Evolutionary conservation across 1,140 invertebrate genomes (phyloP).

Genomic region (Phymorhynchus buccinoides): DNA sequence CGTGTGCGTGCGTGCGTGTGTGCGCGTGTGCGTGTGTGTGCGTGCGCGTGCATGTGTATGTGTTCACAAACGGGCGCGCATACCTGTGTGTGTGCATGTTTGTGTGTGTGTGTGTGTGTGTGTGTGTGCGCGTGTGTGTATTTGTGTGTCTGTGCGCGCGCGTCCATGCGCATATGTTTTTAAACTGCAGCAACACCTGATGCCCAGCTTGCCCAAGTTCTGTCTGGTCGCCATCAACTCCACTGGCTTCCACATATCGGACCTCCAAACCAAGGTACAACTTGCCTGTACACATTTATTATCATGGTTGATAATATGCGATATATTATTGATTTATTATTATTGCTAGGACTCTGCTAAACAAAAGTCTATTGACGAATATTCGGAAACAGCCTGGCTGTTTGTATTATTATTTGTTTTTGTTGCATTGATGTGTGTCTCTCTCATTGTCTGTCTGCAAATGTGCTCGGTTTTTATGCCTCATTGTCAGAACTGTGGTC

Average conservation of each 20-base stretch:
- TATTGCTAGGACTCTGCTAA: too few species aligned
- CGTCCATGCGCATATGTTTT: not conserved
- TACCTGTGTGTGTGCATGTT: not conserved
- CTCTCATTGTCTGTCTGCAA: too few species aligned
- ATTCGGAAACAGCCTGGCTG: too few species aligned
- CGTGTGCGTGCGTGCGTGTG: conserved; percentile 3
- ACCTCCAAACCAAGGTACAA: conserved; percentile 59
- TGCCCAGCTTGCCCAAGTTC: conserved; percentile 59
- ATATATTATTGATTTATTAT: too few species aligned
- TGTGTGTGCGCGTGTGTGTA: not conserved
- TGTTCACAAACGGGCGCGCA: not conserved
- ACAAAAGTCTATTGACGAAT: too few species aligned
- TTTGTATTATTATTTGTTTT: too few species aligned
- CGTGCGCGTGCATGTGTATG: not conserved
- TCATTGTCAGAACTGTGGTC: too few species aligned
- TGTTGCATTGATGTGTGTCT: too few species aligned
- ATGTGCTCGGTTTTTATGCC: too few species aligned
- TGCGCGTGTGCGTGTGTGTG: not conserved
- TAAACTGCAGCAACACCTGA: conserved; percentile 58
- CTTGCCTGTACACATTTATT: too few species aligned
- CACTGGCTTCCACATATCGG: conserved; percentile 60
- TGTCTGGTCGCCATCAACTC: conserved; percentile 64
- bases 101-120: not conserved
- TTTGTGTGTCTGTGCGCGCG: not conserved
- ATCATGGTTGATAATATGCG: too few species aligned